phyloP scores from a whole-genome alignment of 1,140 invertebrate species.

The Nasonia giraulti region DNA sequence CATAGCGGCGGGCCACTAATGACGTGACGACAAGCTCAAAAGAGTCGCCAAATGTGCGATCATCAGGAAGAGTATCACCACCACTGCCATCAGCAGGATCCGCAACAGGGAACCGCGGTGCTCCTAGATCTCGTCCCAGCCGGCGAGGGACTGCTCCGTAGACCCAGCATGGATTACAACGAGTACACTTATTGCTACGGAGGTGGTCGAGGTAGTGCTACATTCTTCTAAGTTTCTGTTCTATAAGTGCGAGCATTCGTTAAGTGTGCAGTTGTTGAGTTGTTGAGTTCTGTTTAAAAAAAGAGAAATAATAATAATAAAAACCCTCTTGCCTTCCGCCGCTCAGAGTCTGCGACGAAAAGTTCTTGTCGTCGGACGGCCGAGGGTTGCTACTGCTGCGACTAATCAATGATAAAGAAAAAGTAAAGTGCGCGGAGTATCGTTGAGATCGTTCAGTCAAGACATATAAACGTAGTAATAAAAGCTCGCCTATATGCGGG shows the following conservation, averaged over 20 bases:
- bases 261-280: background rate
- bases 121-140: constrained; percentile 71
- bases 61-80: constrained; percentile 13
- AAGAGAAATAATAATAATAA: too few relatives aligned
- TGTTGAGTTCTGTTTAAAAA: background rate
- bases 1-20: constrained; percentile 16
- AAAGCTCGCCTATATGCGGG: constrained; percentile 47
- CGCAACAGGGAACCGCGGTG: constrained; percentile 65
- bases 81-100: constrained; percentile 54
- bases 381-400: background rate
- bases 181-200: constrained; percentile 73
- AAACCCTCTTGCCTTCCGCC: background rate
- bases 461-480: constrained; percentile 5
- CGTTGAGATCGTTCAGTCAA: background rate
- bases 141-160: constrained; percentile 70
- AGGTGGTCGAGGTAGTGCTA: constrained; percentile 69
- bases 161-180: constrained; percentile 73
- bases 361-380: background rate
- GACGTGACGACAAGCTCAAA: constrained; percentile 51
- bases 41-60: constrained; percentile 48
- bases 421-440: constrained; percentile 23
- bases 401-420: background rate
- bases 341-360: background rate
- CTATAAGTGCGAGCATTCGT: background rate
- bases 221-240: constrained; percentile 4